A percentile compares a stretch with the other conserved stretches of the same genome.
These are phyloP conservation scores for Zygogramma bicolorata DNA, from an alignment of 2,888 invertebrate species.

Conservation along the genomic window DNA sequence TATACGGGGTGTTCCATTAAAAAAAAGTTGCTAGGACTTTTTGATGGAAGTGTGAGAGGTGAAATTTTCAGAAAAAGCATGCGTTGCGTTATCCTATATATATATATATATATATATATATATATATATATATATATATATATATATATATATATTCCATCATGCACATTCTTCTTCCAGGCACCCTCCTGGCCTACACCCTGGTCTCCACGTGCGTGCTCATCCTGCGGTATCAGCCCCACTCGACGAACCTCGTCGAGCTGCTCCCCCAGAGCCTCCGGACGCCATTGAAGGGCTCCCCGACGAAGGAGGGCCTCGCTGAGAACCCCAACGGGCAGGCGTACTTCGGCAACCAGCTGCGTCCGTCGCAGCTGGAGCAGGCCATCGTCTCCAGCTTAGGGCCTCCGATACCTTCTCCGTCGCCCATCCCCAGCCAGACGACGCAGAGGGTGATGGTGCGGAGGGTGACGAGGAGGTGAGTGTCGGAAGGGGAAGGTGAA, in stretches of 20 bases:
- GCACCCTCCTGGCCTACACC: constrained; percentile 91
- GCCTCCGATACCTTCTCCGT: constrained; percentile 61
- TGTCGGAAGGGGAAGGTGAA: not conserved
- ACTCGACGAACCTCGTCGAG: constrained; percentile 88
- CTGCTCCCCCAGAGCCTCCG: constrained; percentile 87
- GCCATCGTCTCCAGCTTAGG: constrained; percentile 68
- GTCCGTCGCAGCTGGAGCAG: constrained; percentile 70
- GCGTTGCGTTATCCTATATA: too few relatives aligned
- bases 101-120: too few relatives aligned
- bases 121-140: too few relatives aligned
- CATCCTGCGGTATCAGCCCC: constrained; percentile 90
- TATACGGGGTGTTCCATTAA: too few relatives aligned
- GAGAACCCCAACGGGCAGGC: constrained; percentile 64
- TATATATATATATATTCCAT: too few relatives aligned
- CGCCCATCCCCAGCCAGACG: constrained; percentile 62
- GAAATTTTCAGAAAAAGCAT: too few relatives aligned
- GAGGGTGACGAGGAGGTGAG: constrained; percentile 76
- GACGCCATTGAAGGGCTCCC: constrained; percentile 80
- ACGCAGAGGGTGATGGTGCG: constrained; percentile 76
- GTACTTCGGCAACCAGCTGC: constrained; percentile 70
- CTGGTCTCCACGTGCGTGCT: constrained; percentile 92
- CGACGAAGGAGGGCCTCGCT: constrained; percentile 64
- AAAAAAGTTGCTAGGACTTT: too few relatives aligned
- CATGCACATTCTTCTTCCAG: constrained; percentile 64
- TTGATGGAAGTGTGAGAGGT: too few relatives aligned